Evolutionary conservation across 2,888 invertebrate genomes (phyloP).

Genomic region (Galeopsomyia nigrocyanea): DNA sequence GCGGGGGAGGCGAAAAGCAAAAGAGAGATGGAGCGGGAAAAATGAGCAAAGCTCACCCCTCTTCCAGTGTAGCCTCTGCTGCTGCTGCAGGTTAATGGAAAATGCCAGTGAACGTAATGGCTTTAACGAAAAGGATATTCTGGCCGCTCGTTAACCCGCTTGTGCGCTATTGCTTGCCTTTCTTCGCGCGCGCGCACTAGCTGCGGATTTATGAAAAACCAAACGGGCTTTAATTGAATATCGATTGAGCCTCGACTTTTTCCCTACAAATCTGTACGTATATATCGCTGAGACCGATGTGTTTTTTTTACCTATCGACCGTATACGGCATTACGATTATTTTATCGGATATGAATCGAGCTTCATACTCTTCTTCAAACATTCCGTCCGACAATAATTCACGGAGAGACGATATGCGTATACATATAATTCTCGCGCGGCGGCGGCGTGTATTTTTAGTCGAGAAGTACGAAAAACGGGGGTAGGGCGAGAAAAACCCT

Average conservation of each 20-base stretch:
- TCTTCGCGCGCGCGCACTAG: background rate
- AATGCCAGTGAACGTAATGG: conserved; percentile 38
- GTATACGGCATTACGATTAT: no score
- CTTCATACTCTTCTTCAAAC: no score
- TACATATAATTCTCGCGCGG: no score
- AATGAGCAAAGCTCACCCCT: conserved; percentile 15
- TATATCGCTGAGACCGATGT: background rate
- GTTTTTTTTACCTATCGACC: background rate
- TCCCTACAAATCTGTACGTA: no score
- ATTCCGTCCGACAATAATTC: no score
- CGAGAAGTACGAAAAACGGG: conserved; percentile 4
- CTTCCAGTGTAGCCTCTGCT: no score
- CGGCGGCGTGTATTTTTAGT: no score
- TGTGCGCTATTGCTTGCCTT: background rate
- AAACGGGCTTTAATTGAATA: conserved; percentile 44
- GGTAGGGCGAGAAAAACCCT: conserved; percentile 28
- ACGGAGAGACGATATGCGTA: no score
- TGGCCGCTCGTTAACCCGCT: conserved; percentile 31
- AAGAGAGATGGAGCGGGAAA: background rate
- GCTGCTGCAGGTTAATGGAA: conserved; percentile 35
- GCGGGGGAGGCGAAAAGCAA: background rate
- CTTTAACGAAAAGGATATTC: conserved; percentile 42
- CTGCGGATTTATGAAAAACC: conserved; percentile 41
- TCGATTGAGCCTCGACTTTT: conserved; percentile 33
- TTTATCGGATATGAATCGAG: no score